Evolutionary conservation across 2,113 vertebrate species (phyloP).

Genomic region (Poicephalus gulielmi): DNA sequence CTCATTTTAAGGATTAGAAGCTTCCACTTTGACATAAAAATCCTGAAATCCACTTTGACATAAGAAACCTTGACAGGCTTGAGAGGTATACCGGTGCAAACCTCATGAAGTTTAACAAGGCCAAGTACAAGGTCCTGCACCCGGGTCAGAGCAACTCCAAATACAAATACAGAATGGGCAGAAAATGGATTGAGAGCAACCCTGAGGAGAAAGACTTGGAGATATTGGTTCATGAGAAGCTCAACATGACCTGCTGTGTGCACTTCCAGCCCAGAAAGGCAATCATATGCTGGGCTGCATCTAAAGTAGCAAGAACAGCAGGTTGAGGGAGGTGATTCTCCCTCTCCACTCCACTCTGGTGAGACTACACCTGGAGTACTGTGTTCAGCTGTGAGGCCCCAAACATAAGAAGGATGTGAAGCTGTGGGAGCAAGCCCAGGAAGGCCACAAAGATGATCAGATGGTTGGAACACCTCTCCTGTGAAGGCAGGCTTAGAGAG

Average conservation of each 20-base stretch:
- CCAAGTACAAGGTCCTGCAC: background rate
- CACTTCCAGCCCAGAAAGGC: background rate
- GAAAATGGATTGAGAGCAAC: background rate
- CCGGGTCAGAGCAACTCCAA: background rate
- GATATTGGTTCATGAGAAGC: background rate
- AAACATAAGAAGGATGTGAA: background rate
- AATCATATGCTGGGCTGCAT: background rate
- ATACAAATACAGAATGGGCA: background rate
- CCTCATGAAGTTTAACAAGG: background rate
- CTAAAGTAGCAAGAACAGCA: background rate
- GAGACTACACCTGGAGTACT: background rate
- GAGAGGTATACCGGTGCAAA: background rate
- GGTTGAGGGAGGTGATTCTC: background rate
- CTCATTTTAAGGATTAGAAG: background rate
- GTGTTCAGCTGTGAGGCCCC: background rate
- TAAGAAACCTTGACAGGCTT: background rate
- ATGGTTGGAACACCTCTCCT: background rate
- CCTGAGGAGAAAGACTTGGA: background rate
- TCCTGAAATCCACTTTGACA: background rate
- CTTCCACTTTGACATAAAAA: background rate
- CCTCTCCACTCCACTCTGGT: background rate
- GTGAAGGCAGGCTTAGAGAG: background rate
- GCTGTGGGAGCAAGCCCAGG: background rate
- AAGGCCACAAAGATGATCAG: background rate
- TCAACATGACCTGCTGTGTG: background rate